Evolutionary conservation across 2,888 invertebrate genomes (phyloP), one percentile per base, ranked within the genome.

Genomic region (Ennomos fuscantarius): DNA sequence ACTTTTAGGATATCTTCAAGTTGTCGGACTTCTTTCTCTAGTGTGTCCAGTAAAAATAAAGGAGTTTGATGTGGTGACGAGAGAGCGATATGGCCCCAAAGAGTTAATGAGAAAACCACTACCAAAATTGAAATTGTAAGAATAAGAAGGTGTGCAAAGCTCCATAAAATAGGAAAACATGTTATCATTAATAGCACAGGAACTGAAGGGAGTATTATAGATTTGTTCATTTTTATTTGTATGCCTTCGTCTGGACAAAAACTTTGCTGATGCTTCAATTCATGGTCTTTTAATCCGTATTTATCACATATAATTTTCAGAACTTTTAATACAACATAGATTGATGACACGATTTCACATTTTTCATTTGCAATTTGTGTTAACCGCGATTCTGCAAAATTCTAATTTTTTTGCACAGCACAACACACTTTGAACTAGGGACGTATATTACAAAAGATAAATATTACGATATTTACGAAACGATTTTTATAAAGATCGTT

Each of bases 31-130:
- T 94, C 94, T 70, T 94, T 94, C 67, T 94, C 92, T 24, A 93
- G 90, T 72, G 93, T 93, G 69, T 94, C 93, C 58, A 94, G 80
- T 60, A 93, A 74, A 73, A 93, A 94, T 39, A 93, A 77, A 40
- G 94, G 93, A 40, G 94, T 94, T 80, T 94, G 94, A 77, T 95
- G 94, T 44, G 93, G 93, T 12, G 95, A 93, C 15, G 95, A 95
- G 36, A 95, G 82, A 59, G 93, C 92, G 51, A 95, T 87, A 77
- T 95, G 95, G 61, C 95, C 93, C 93, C 94, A 93, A 71, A 95
- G 82, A 8, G 90, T 87, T 48, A 91, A 76, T 12, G 78, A 70
- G 66, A 90, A 87, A 50, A 86, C 79, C 48, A 76, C 73, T 62
- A 82, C 56, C 53, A 81, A 54, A 12, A 89, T 56, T 55, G 82